Evolutionary conservation across 2,888 invertebrate species (phyloP).

Genomic region (Drosophila antonietae): DNA sequence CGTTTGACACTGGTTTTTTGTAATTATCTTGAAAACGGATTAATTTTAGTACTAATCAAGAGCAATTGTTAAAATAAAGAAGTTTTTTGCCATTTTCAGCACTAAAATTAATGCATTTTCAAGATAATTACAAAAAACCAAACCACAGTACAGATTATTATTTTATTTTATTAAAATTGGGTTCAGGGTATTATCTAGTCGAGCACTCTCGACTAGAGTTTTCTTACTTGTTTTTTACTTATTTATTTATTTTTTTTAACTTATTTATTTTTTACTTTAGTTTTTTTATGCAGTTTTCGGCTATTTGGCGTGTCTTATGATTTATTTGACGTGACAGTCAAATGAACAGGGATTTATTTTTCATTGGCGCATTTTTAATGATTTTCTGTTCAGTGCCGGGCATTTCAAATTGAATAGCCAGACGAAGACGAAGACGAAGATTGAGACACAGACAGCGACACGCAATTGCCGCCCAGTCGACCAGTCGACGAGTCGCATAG

Average conservation of each 20-base stretch:
- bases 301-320: conserved; percentile 74
- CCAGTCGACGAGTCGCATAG: background rate
- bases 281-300: conserved; percentile 32
- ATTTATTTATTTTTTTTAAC: background rate
- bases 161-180: too few relatives aligned
- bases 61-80: too few relatives aligned
- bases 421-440: conserved; percentile 36
- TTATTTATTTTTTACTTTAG: background rate
- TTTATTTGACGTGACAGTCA: conserved; percentile 80
- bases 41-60: too few relatives aligned
- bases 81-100: too few relatives aligned
- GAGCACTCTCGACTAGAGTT: too few relatives aligned
- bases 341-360: conserved; percentile 77
- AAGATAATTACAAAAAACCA: too few relatives aligned
- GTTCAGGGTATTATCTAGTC: too few relatives aligned
- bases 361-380: conserved; percentile 73
- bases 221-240: background rate
- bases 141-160: too few relatives aligned
- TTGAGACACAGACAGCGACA: conserved; percentile 44
- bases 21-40: too few relatives aligned
- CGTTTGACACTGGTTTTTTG: too few relatives aligned
- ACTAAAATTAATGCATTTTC: too few relatives aligned
- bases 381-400: conserved; percentile 57
- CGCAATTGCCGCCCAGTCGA: conserved; percentile 57
- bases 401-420: conserved; percentile 51